Evolutionary conservation across 2,113 vertebrate genomes (phyloP).

Genomic region (Rhynchopsitta pachyrhyncha): DNA sequence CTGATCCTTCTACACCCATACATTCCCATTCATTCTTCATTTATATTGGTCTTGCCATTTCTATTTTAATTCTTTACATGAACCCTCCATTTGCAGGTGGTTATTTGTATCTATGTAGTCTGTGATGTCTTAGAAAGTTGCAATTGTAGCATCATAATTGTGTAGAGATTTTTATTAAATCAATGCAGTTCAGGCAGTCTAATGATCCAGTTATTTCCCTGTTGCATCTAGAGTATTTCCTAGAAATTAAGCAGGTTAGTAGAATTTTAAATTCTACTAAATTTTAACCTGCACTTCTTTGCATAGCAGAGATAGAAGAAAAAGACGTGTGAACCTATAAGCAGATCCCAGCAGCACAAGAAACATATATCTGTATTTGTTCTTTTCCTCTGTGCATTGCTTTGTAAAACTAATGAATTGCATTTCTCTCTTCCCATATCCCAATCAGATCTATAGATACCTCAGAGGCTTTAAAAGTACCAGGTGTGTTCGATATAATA

Average conservation of each 20-base stretch:
- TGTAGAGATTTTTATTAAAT: not conserved
- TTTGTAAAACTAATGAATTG: not conserved
- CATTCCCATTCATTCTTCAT: not conserved
- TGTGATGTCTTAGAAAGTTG: not conserved
- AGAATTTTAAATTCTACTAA: not conserved
- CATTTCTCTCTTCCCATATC: not conserved
- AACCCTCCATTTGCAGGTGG: not conserved
- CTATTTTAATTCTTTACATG: not conserved
- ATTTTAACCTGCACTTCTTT: not conserved
- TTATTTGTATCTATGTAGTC: not conserved
- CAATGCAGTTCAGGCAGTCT: not conserved
- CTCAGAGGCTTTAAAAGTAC: slow-evolving; percentile 61
- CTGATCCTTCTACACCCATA: not conserved
- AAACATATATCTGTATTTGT: not conserved
- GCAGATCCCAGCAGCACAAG: not conserved
- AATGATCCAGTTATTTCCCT: not conserved
- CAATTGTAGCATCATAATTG: not conserved
- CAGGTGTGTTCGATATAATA: slow-evolving; percentile 70
- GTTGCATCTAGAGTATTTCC: not conserved
- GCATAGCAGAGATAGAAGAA: not conserved
- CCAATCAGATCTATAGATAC: slow-evolving; percentile 66
- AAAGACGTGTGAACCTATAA: not conserved
- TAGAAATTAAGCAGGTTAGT: not conserved
- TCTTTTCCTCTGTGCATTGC: not conserved
- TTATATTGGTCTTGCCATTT: not conserved